Base-by-base conservation (phyloP, 2,888 invertebrate species). In the Oscheius sp. region DNA sequence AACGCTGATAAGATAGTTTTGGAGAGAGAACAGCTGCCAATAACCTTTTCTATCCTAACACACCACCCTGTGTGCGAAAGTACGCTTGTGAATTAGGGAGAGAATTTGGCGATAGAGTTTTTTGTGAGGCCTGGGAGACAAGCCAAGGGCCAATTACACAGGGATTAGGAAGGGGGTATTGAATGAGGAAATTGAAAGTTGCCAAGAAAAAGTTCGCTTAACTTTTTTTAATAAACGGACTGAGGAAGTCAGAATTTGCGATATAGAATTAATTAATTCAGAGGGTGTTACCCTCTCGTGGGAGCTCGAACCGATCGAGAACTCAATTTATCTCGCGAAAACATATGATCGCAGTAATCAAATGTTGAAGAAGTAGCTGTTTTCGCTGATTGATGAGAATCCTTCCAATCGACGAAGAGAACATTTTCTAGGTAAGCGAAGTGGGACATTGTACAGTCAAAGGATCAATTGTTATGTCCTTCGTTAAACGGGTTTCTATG, bases 401-500 rank as follows among this genome's bases (percentile, higher is more conserved):
- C 20, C 42, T n/a, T n/a, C 10, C 10, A 20, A 42, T 17, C n/a
- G n/a, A 20, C 8, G 42, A 17, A 42, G 20, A 42, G 17, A 42
- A n/a, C 42, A n/a, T 42, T 42, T 3, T 15, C 42, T 15, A 17
- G 23, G 20, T 48, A 25, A 12, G 48, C 25, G 48, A 61, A 61
- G 27, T 45, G 45, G 61, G 45, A 29, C 45, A 61, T 29, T 42
- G 61, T 45, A 61, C 45, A 29, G 34, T 10, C 23, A 4, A 55
- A 15, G 58, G 25, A 61, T 42, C 61, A 45, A 61, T 61, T 23
- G n/a, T 2, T 12, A 10, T 25, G 61, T 20, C 61, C 61, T 61
- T 61, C 61, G 61, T 42, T 45, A 61, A 61, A 61, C 61, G 61
- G 31, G 61, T 61, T 61, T 20, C n/a, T 1, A 29, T 27, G 27